Conservation (phyloP, 1,140 invertebrate genomes). For the Drosophila asahinai region DNA sequence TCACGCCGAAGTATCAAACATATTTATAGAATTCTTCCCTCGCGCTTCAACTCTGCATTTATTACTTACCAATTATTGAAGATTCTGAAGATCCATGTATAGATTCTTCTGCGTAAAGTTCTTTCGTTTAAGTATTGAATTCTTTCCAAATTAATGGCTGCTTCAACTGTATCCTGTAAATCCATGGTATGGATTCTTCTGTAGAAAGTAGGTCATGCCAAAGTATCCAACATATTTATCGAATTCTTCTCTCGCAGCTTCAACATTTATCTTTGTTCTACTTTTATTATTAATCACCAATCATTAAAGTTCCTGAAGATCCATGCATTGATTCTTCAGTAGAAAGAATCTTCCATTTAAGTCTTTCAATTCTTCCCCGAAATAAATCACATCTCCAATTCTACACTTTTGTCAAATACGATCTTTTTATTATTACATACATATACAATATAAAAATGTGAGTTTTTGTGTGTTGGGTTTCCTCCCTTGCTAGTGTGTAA, state of each 20-base stretch:
- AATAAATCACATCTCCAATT: constrained; percentile 48
- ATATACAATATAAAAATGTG: constrained; percentile 69
- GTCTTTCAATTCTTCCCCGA: neutral
- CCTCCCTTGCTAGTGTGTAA: constrained; percentile 41
- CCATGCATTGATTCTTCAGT: neutral
- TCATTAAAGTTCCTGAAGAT: too few species aligned
- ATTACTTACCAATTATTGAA: too few species aligned
- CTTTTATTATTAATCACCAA: neutral
- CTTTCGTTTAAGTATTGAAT: too few species aligned
- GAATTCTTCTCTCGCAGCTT: neutral
- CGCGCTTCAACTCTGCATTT: too few species aligned
- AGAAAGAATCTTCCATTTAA: too few species aligned
- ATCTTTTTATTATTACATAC: constrained; percentile 56
- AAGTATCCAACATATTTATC: constrained; percentile 50
- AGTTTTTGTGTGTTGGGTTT: constrained; percentile 55
- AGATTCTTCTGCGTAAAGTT: too few species aligned
- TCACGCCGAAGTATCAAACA: too few species aligned
- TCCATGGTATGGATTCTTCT: neutral
- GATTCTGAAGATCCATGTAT: too few species aligned
- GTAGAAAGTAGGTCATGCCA: neutral
- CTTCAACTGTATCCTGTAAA: neutral
- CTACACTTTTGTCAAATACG: constrained; percentile 71
- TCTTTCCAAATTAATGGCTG: too few species aligned
- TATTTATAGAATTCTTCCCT: too few species aligned
- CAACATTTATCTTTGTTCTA: too few species aligned